Evolutionary conservation across 2,888 invertebrate species (phyloP).

Genomic region (Aplocera efformata): DNA sequence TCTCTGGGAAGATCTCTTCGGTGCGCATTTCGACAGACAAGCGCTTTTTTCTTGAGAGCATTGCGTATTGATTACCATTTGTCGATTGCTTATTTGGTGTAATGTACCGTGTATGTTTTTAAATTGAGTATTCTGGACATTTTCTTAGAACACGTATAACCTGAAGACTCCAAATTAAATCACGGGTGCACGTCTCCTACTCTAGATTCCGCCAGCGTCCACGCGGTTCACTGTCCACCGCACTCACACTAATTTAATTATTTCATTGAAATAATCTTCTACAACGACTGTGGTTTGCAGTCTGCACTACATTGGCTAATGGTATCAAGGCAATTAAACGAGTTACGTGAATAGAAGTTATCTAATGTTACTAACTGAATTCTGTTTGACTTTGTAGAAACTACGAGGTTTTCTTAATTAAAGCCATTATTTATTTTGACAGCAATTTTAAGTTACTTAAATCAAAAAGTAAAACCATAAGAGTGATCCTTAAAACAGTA

Average conservation of each 20-base stretch:
- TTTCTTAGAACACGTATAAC: constrained; percentile 30
- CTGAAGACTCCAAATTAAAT: constrained; percentile 52
- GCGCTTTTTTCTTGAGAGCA: constrained; percentile 37
- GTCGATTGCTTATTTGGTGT: constrained; percentile 31
- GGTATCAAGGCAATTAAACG: constrained; percentile 42
- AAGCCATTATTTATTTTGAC: constrained; percentile 30
- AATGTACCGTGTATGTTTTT: constrained; percentile 5
- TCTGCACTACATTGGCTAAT: constrained; percentile 48
- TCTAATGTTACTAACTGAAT: constrained; percentile 30
- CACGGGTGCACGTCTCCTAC: constrained; percentile 36
- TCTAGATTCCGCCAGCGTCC: constrained; percentile 61
- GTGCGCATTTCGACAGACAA: constrained; percentile 36
- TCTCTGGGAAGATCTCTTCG: constrained; percentile 46
- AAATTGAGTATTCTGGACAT: constrained; percentile 10
- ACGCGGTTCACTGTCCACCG: constrained; percentile 59
- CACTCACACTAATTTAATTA: constrained; percentile 63
- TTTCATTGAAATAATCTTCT: constrained; percentile 67
- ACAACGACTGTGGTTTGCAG: constrained; percentile 52
- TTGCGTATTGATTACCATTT: constrained; percentile 41
- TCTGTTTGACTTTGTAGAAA: constrained; percentile 15
- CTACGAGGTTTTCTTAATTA: constrained; percentile 22
- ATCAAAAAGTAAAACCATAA: too few species aligned
- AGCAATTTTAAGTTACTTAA: constrained; percentile 37
- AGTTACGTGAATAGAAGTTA: constrained; percentile 38
- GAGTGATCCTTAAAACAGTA: constrained; percentile 58